Base-by-base conservation (phyloP, 2,888 invertebrate genomes). In the Chaetogeoica ovagalla region DNA sequence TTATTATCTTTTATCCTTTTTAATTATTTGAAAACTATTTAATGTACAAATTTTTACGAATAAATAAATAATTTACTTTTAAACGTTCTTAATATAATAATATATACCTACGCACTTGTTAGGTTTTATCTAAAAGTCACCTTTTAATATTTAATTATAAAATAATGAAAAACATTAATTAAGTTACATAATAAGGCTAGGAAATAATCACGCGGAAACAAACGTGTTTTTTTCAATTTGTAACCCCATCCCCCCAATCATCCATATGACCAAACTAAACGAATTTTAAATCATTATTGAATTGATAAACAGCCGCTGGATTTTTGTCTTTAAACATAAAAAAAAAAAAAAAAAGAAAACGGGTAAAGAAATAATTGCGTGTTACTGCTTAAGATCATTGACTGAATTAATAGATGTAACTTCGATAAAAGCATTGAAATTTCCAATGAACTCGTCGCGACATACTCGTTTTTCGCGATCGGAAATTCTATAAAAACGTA, bases 81-180 rank as follows among this genome's bases (percentile, higher is more conserved):
- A 37, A 63, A 63, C 19, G 9, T 15, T n/a, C 3, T 65, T n/a
- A 37, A 3, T 55, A 55, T 7, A 19, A 13, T 9, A 9, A 52
- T 19, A 55, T 66, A 52, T 71, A 17, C 15, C 9, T 59, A 15
- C 21, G 19, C 74, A 74, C 74, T 76, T 76, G n/a, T 65, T 19
- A 19, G 60, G n/a, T 81, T 75, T 52, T 30, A 70, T 70, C 21
- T 65, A 59, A 30, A 81, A 69, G 39, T 30, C 5, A 55, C 60
- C 52, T 48, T 63, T 48, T 5, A 48, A 68, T 21, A 48, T 55
- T 68, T 76, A 68, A 75, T 39, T 59, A 30, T 13, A 11, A 65
- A 59, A 21, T 66, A 48, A 81, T 55, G 52, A 74, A 74, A 74
- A 59, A 43, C 39, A 48, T 62, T 62, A 66, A 75, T 55, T 68